Evolutionary conservation across 2,797 vertebrate species (phyloP).

Genomic region (Pogoniulus pusillus): DNA sequence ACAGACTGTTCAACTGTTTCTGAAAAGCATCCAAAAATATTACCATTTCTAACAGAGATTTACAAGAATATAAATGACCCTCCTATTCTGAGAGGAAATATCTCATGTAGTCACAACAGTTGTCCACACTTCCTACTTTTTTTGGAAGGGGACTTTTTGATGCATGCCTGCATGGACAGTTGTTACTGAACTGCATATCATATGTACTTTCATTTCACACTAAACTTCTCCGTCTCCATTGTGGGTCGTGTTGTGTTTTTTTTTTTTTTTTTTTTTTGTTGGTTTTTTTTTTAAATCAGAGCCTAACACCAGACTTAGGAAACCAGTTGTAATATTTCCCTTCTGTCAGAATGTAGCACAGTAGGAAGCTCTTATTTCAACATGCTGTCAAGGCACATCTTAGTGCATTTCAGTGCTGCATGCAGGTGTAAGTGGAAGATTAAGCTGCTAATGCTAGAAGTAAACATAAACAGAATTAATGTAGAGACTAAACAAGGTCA

Average conservation of each 20-base stretch:
- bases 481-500: constrained; percentile 20
- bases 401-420: background rate
- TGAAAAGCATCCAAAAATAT: background rate
- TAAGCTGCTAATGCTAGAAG: background rate
- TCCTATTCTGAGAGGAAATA: background rate
- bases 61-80: constrained; percentile 10
- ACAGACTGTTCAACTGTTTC: background rate
- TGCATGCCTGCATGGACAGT: background rate
- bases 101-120: background rate
- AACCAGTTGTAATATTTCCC: background rate
- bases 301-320: background rate
- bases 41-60: background rate
- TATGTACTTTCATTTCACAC: background rate
- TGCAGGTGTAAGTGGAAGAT: constrained; percentile 8
- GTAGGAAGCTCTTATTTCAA: background rate
- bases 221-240: background rate
- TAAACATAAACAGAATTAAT: constrained; percentile 40
- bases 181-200: background rate
- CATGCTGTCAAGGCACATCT: background rate
- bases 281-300: no score
- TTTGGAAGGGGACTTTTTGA: background rate
- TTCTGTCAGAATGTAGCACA: background rate
- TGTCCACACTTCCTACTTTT: background rate
- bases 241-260: no score
- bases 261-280: no score